Evolutionary conservation across 2,888 invertebrate genomes (phyloP).

Genomic region (Lucinisca nassula): DNA sequence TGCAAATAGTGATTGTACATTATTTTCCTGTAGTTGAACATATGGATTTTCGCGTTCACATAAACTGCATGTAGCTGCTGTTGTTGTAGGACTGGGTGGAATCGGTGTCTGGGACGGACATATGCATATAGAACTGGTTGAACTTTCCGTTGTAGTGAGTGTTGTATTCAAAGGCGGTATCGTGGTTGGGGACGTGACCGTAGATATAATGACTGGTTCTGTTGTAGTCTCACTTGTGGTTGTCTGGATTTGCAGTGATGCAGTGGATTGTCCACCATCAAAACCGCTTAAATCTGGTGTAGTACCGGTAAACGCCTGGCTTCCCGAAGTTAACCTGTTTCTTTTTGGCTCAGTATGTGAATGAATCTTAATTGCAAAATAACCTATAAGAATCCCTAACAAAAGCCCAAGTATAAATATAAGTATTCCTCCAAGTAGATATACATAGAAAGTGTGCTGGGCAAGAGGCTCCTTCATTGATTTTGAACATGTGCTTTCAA

Average conservation of each 20-base stretch:
- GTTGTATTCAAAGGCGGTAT: background rate
- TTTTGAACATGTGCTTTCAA: background rate
- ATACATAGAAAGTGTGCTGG: background rate
- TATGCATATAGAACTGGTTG: background rate
- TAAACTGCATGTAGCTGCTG: background rate
- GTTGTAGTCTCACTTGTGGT: background rate
- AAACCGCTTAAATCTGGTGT: background rate
- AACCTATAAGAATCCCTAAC: conserved; percentile 58
- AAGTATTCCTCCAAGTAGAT: background rate
- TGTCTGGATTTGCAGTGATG: background rate
- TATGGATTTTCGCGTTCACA: background rate
- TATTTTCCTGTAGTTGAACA: background rate
- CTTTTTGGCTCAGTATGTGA: background rate
- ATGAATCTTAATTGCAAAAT: conserved; percentile 32
- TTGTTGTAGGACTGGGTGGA: background rate
- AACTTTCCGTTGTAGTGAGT: background rate
- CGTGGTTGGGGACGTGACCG: background rate
- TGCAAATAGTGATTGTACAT: background rate
- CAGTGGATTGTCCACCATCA: background rate
- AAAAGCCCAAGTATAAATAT: conserved; percentile 50
- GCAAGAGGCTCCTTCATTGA: background rate
- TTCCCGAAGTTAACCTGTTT: background rate
- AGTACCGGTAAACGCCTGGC: no score
- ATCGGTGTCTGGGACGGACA: background rate
- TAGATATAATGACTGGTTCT: background rate